phyloP scores from a whole-genome alignment of 2,797 vertebrate genomes.

The Premnoplex brunnescens region DNA sequence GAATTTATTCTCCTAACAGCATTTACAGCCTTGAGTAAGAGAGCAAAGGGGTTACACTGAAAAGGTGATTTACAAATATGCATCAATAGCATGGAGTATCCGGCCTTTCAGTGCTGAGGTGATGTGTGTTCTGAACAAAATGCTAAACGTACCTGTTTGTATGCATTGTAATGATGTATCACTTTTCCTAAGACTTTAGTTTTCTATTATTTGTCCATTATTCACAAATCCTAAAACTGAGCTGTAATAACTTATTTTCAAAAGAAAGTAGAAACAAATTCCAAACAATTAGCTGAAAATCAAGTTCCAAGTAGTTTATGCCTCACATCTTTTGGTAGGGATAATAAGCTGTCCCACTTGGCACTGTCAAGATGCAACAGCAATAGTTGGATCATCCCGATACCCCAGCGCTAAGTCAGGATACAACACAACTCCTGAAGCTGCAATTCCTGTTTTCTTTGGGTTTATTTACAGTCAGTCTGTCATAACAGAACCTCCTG shows the following conservation, averaged over 20 bases:
- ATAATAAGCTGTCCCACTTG: not conserved
- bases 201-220: not conserved
- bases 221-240: not conserved
- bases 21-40: not conserved
- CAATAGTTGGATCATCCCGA: not conserved
- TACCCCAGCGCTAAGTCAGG: not conserved
- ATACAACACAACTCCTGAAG: not conserved
- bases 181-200: not conserved
- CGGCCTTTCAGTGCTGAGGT: not conserved
- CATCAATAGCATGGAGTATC: not conserved
- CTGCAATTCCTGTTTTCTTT: slow-evolving; percentile 30
- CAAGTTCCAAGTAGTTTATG: not conserved
- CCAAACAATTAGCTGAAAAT: not conserved
- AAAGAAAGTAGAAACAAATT: not conserved
- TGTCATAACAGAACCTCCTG: not conserved
- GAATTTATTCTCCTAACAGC: not conserved
- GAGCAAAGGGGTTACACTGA: not conserved
- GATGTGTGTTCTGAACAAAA: not conserved
- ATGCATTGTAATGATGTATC: not conserved
- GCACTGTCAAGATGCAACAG: not conserved
- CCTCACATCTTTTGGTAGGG: not conserved
- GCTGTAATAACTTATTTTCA: not conserved
- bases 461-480: not conserved
- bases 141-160: not conserved
- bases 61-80: not conserved